These are phyloP conservation scores for Lucinisca nassula DNA, from an alignment of 2,888 invertebrate species.

Conservation along the genomic window DNA sequence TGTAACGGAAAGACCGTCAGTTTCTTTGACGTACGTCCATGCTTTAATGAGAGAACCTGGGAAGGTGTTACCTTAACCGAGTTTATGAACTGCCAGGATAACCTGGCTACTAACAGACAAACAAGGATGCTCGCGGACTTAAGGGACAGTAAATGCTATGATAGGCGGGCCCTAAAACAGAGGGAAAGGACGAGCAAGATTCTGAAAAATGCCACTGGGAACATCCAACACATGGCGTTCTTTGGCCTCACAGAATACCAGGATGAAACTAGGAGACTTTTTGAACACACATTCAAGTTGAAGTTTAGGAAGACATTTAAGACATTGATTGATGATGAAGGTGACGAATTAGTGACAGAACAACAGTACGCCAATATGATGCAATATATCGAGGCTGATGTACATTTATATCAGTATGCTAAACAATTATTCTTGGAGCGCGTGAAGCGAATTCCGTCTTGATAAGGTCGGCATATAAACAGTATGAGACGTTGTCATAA, in stretches of 20 bases:
- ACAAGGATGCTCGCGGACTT: slow-evolving; percentile 68
- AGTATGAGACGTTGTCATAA: too few relatives aligned
- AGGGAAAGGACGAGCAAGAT: not conserved
- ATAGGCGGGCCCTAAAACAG: slow-evolving; percentile 27
- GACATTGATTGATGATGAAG: slow-evolving; percentile 19
- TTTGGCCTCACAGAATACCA: slow-evolving; percentile 60
- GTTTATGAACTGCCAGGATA: slow-evolving; percentile 64
- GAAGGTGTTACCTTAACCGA: slow-evolving; percentile 51
- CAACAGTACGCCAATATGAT: slow-evolving; percentile 61
- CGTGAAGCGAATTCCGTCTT: not conserved
- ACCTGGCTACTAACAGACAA: slow-evolving; percentile 64
- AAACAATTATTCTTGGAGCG: slow-evolving; percentile 47
- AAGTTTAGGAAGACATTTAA: slow-evolving; percentile 51
- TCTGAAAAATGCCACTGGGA: slow-evolving; percentile 50
- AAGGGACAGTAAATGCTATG: slow-evolving; percentile 59
- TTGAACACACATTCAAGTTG: slow-evolving; percentile 62
- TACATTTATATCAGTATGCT: slow-evolving; percentile 62
- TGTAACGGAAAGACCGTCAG: slow-evolving; percentile 50
- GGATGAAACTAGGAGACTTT: slow-evolving; percentile 47
- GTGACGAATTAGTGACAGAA: slow-evolving; percentile 43
- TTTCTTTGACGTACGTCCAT: slow-evolving; percentile 61
- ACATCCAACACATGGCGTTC: slow-evolving; percentile 54
- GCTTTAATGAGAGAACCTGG: slow-evolving; percentile 59
- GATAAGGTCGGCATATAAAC: too few relatives aligned
- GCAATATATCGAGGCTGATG: slow-evolving; percentile 59